Percentiles rank a stretch among this genome's conserved stretches.
phyloP scores from a whole-genome alignment of 2,888 invertebrate species.

The Lacanobia oleracea region DNA sequence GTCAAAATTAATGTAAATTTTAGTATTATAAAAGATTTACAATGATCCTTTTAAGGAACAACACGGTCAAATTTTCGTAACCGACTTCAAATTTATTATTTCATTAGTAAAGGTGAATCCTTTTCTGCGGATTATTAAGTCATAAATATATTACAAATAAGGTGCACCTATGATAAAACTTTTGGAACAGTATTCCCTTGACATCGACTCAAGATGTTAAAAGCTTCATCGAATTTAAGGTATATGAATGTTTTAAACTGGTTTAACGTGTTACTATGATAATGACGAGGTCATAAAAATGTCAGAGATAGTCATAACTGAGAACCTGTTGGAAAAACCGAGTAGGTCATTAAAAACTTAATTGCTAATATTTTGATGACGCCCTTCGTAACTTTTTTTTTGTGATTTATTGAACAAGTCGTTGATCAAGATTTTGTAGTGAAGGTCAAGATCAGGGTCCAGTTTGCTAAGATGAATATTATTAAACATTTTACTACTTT shows the following conservation, averaged over 20 bases:
- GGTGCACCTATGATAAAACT: neutral
- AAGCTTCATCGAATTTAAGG: constrained; percentile 1
- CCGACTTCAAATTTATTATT: constrained; percentile 4
- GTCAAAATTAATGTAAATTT: neutral
- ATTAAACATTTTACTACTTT: constrained; percentile 3
- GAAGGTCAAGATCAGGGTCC: constrained; percentile 10
- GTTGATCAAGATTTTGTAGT: neutral
- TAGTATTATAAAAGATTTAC: neutral
- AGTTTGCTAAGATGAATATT: neutral
- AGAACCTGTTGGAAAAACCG: neutral
- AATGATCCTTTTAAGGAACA: neutral
- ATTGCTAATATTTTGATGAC: neutral
- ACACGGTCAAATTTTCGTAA: constrained; percentile 16
- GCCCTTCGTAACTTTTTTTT: neutral
- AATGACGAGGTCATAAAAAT: constrained; percentile 15
- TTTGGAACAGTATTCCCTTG: constrained; percentile 20
- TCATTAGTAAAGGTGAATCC: neutral
- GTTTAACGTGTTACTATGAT: constrained; percentile 6
- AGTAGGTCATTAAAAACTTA: neutral
- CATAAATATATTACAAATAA: neutral
- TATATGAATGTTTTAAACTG: constrained; percentile 15
- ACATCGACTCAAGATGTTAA: constrained; percentile 14
- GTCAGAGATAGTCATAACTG: neutral
- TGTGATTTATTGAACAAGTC: neutral
- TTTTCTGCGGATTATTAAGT: too few species aligned